Percentiles rank a stretch among this genome's conserved stretches.
phyloP scores from a whole-genome alignment of 1,140 invertebrate species.

The Pararge aegeria region DNA sequence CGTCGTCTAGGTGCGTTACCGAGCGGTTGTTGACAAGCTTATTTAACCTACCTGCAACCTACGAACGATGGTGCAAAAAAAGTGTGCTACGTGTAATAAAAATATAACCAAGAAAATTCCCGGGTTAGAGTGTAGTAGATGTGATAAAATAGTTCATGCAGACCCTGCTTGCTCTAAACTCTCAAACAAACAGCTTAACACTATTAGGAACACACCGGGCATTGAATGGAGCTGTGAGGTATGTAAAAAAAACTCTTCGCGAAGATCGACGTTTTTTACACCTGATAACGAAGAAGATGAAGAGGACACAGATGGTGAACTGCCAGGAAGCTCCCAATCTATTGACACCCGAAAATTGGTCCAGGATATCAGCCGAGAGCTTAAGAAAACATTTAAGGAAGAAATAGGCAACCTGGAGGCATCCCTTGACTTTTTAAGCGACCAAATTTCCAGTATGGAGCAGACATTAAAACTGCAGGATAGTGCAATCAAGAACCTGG shows the following conservation, averaged over 20 bases:
- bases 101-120: conserved; percentile 23
- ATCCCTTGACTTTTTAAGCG: conserved; percentile 31
- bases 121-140: conserved; percentile 33
- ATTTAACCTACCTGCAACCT: no score
- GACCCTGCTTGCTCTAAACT: no score
- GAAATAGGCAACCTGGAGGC: conserved; percentile 35
- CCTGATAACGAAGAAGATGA: conserved; percentile 20
- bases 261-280: conserved; percentile 34
- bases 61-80: no score
- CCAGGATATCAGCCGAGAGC: no score
- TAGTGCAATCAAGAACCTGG: conserved; percentile 29
- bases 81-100: conserved; percentile 13
- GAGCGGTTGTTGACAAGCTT: no score
- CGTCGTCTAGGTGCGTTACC: no score
- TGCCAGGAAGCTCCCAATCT: no score
- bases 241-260: conserved; percentile 29
- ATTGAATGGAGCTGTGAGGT: conserved; percentile 39
- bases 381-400: conserved; percentile 16
- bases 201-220: conserved; percentile 21
- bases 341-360: no score
- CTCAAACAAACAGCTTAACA: no score
- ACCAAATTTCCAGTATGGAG: conserved; percentile 33
- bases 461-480: conserved; percentile 30
- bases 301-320: neutral
- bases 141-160: conserved; percentile 15